Conservation (phyloP, 2,797 vertebrate species). For the Acrossocheilus wenchowensis region DNA sequence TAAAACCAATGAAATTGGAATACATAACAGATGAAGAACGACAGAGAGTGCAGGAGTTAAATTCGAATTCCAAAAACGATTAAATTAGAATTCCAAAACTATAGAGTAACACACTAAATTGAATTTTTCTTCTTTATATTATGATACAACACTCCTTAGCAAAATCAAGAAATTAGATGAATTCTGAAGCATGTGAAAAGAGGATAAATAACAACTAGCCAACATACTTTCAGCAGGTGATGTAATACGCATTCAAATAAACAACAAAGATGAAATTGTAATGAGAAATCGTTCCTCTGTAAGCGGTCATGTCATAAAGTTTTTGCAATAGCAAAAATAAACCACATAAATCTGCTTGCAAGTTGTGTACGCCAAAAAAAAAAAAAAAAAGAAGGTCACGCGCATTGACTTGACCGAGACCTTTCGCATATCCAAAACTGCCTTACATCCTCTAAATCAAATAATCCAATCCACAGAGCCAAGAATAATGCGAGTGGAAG, state of each 20-base stretch:
- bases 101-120: background rate
- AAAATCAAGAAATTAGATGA: constrained; percentile 39
- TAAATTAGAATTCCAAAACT: background rate
- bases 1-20: background rate
- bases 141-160: background rate
- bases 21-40: background rate
- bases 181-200: constrained; percentile 38
- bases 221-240: background rate
- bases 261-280: background rate
- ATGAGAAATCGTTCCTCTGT: constrained; percentile 1
- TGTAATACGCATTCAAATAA: background rate
- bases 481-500: constrained; percentile 18
- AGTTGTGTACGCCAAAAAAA: background rate
- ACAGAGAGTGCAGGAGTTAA: background rate
- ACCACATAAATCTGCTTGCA: background rate
- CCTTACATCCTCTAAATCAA: constrained; percentile 13
- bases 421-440: constrained; percentile 26
- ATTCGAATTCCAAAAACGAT: background rate
- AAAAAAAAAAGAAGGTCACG: background rate
- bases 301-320: background rate
- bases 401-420: constrained; percentile 34
- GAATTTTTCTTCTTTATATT: background rate
- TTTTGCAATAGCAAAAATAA: constrained; percentile 12
- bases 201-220: constrained; percentile 11
- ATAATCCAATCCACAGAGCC: constrained; percentile 19